Evolutionary conservation across 2,888 invertebrate species (phyloP), one percentile per base, ranked within the genome.

Genomic region (Nomada hirtipes): DNA sequence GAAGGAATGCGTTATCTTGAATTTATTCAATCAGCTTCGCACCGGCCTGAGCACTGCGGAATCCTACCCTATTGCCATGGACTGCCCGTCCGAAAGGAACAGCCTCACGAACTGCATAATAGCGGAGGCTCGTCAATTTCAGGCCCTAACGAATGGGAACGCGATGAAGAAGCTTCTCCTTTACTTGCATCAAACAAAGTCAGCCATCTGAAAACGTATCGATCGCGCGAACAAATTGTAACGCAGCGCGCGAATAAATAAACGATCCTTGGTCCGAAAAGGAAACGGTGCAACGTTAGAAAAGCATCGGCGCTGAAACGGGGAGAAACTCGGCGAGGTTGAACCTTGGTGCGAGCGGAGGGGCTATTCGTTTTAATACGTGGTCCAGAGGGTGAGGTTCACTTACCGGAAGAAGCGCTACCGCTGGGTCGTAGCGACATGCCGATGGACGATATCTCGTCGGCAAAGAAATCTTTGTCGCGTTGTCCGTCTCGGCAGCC

Each of bases 391-490:
- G 57, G n/a, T 3, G 29, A 42, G 7, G 36, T 59, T 61, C 74
- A 95, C 96, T 95, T 95, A 95, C 97, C 97, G 91, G 97, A 97
- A 91, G 97, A 96, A 92, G 96, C 95, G 93, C 96, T 96, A 91
- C 95, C 95, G 92, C 96, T 96, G 92, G 96, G 96, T 90, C 96
- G 95, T 94, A 96, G 95, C 84, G 96, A 96, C 97, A 97, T 97
- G 93, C 97, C 97, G 94, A 97, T 97, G 91, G 97, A 97, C 94
- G 96, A 97, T 94, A 97, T 97, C 95, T 97, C 97, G 83, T 93
- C 92, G 88, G 88, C 91, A 87, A 92, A 92, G 86, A 91, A 90
- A 88, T 93, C 93, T 86, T 92, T 93, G 77, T 76, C 92, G 89
- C 92, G 90, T 72, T 89, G 90, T 89, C 91, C 93, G 91, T 93